A percentile compares a stretch with the other conserved stretches of the same genome.
Conservation (phyloP, 2,888 invertebrate species). For the Lamellibrachia satsuma region DNA sequence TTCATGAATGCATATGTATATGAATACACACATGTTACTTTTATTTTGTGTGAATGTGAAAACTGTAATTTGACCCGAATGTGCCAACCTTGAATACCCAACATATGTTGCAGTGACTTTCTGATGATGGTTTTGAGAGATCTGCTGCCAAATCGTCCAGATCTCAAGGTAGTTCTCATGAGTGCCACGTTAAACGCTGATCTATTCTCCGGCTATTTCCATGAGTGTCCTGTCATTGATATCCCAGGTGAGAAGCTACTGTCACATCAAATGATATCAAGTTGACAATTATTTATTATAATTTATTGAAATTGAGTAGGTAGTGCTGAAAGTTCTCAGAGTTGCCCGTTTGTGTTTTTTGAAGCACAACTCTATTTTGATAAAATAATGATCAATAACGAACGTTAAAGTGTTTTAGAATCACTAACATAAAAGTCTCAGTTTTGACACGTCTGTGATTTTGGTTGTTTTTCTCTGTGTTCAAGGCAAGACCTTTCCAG, state of each 20-base stretch:
- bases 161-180: constrained; percentile 89
- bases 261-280: neutral
- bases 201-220: constrained; percentile 73
- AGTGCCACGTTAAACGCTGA: constrained; percentile 91
- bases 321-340: neutral
- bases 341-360: no score
- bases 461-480: constrained; percentile 27
- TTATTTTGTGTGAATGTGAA: neutral
- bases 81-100: neutral
- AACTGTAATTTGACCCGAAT: neutral
- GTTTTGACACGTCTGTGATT: neutral
- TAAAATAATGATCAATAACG: neutral
- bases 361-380: neutral
- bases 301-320: neutral
- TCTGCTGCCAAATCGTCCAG: constrained; percentile 67
- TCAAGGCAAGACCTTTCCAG: constrained; percentile 77
- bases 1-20: no score
- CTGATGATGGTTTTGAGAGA: constrained; percentile 83
- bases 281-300: constrained; percentile 1
- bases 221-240: constrained; percentile 53
- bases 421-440: no score
- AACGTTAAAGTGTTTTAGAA: neutral
- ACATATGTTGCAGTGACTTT: constrained; percentile 72
- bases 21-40: no score
- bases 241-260: constrained; percentile 51